phyloP scores from a whole-genome alignment of 2,113 vertebrate species.

The Chaetura pelagica region DNA sequence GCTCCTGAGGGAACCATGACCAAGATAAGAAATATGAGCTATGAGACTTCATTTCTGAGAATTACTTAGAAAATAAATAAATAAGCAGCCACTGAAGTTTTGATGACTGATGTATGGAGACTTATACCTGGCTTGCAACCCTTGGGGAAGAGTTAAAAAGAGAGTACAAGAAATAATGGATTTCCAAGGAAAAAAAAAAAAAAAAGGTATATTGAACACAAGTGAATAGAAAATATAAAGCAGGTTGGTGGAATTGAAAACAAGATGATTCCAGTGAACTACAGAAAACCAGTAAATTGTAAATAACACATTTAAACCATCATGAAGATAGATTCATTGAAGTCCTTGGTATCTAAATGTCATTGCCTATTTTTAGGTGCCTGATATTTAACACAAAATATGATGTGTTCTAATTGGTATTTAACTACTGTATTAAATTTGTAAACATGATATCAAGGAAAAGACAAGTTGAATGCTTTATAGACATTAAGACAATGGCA shows the following conservation, averaged over 20 bases:
- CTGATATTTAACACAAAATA: slow-evolving; percentile 63
- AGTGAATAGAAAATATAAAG: neutral
- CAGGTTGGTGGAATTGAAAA: neutral
- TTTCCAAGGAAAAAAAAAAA: neutral
- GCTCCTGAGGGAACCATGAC: slow-evolving; percentile 28
- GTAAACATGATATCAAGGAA: slow-evolving; percentile 48
- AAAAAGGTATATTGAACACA: neutral
- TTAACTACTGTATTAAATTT: slow-evolving; percentile 62
- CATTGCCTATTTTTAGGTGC: slow-evolving; percentile 35
- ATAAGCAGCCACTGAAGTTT: neutral
- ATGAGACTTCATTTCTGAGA: slow-evolving; percentile 34
- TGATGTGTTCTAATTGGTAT: slow-evolving; percentile 67
- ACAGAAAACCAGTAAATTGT: neutral
- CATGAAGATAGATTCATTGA: slow-evolving; percentile 19
- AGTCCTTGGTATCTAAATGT: slow-evolving; percentile 40
- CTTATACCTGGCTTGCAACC: neutral
- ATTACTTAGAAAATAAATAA: neutral
- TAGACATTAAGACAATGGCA: neutral
- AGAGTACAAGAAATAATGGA: slow-evolving; percentile 2
- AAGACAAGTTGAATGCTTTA: slow-evolving; percentile 24
- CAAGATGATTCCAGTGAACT: neutral
- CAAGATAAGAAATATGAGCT: slow-evolving; percentile 27
- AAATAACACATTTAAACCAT: slow-evolving; percentile 34
- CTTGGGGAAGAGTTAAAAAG: neutral
- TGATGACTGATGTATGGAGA: neutral